Percentiles rank a stretch among this genome's conserved stretches.
Evolutionary conservation across 1,140 invertebrate species (phyloP).

Genomic region (Planococcus citri): DNA sequence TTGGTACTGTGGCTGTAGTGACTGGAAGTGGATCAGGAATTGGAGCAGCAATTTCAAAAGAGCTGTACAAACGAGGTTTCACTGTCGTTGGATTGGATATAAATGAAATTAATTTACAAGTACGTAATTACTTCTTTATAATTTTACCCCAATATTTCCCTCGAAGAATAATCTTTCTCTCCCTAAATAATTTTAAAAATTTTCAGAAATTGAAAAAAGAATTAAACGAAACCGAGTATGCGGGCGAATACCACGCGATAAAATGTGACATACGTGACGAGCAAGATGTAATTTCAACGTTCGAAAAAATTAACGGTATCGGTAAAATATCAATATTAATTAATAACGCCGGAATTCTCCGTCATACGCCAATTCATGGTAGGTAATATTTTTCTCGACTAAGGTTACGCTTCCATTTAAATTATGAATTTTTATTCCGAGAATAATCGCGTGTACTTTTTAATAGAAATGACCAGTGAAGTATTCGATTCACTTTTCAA

Average conservation of each 20-base stretch:
- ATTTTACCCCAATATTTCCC: too few species aligned
- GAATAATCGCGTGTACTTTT: too few species aligned
- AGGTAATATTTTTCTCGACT: not conserved
- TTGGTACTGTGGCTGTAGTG: constrained; percentile 50
- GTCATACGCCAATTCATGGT: not conserved
- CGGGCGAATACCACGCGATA: not conserved
- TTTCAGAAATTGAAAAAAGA: not conserved
- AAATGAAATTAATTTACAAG: constrained; percentile 43
- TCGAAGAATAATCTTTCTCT: too few species aligned
- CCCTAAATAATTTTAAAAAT: too few species aligned
- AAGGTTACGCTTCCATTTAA: not conserved
- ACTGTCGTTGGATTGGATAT: constrained; percentile 55
- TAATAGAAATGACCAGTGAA: not conserved
- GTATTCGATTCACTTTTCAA: not conserved
- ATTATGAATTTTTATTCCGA: too few species aligned
- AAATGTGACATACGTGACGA: not conserved
- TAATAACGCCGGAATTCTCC: not conserved
- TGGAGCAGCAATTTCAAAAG: constrained; percentile 43
- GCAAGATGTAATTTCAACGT: not conserved
- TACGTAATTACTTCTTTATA: not conserved
- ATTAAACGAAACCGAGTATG: not conserved
- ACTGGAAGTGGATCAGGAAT: constrained; percentile 60
- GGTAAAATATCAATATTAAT: not conserved
- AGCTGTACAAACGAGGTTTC: constrained; percentile 45
- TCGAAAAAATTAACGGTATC: not conserved